Conservation (phyloP, 2,888 invertebrate species). For the Diarsia brunnea region DNA sequence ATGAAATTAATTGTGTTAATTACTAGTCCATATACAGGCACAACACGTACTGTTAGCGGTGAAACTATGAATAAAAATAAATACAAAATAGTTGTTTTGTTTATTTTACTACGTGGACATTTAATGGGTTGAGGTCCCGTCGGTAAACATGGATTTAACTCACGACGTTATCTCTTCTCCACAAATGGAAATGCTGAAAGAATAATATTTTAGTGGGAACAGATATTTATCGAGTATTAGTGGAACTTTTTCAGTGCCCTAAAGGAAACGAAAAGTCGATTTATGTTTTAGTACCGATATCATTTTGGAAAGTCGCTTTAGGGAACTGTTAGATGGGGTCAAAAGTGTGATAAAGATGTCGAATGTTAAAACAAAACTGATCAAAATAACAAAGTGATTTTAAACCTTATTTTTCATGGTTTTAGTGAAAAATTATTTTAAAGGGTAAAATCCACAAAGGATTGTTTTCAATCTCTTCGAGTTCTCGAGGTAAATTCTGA, state of each 20-base stretch:
- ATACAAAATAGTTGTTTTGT: slow-evolving; percentile 47
- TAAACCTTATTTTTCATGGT: no score
- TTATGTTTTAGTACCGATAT: slow-evolving; percentile 52
- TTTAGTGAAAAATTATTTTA: not conserved
- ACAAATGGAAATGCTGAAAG: slow-evolving; percentile 59
- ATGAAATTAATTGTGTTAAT: slow-evolving; percentile 60
- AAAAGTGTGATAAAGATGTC: slow-evolving; percentile 2
- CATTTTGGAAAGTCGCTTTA: slow-evolving; percentile 34
- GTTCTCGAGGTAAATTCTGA: slow-evolving; percentile 17
- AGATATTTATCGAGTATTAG: slow-evolving; percentile 61
- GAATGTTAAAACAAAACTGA: not conserved
- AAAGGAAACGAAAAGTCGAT: slow-evolving; percentile 51
- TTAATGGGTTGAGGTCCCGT: slow-evolving; percentile 56
- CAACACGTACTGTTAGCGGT: slow-evolving; percentile 37
- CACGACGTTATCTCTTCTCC: slow-evolving; percentile 60
- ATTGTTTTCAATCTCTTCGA: slow-evolving; percentile 27
- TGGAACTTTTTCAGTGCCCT: slow-evolving; percentile 52
- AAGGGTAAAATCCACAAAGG: not conserved
- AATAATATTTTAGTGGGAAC: slow-evolving; percentile 59
- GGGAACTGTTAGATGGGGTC: not conserved
- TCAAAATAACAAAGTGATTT: not conserved
- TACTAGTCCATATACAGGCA: slow-evolving; percentile 41
- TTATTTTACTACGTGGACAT: slow-evolving; percentile 47
- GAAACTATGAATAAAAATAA: slow-evolving; percentile 52
- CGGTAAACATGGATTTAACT: slow-evolving; percentile 69